A percentile compares a stretch with the other conserved stretches of the same genome.
Evolutionary conservation across 2,888 invertebrate genomes (phyloP).

Genomic region (Rhingia campestris): DNA sequence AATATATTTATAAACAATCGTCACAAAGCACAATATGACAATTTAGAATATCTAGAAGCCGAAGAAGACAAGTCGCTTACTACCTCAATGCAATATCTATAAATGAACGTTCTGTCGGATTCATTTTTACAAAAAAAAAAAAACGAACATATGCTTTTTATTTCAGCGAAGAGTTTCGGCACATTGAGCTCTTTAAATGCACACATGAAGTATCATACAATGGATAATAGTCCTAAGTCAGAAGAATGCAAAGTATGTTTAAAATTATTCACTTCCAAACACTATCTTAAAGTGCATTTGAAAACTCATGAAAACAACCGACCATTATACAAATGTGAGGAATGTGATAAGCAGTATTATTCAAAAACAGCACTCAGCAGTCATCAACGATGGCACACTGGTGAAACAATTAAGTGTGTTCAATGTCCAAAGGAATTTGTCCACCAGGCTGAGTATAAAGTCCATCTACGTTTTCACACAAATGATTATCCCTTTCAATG

Average conservation of each 20-base stretch:
- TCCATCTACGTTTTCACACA: conserved; percentile 52
- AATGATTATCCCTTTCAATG: conserved; percentile 43
- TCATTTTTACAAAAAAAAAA: too few relatives aligned
- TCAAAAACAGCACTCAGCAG: conserved; percentile 18
- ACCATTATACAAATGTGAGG: conserved; percentile 42
- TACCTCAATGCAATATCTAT: too few relatives aligned
- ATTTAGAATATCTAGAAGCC: too few relatives aligned
- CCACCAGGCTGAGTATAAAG: conserved; percentile 29
- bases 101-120: too few relatives aligned
- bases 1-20: too few relatives aligned
- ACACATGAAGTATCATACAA: conserved; percentile 37
- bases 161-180: conserved; percentile 51
- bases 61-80: too few relatives aligned
- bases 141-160: conserved; percentile 11
- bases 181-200: conserved; percentile 9
- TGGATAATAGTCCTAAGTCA: background rate
- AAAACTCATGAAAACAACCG: conserved; percentile 22
- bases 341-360: conserved; percentile 74
- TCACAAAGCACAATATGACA: too few relatives aligned
- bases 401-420: conserved; percentile 36
- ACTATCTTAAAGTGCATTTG: conserved; percentile 14
- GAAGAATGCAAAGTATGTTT: conserved; percentile 35
- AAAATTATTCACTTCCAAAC: conserved; percentile 20
- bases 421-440: conserved; percentile 43
- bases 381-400: conserved; percentile 36